These are phyloP conservation scores for Drosophila longiperda DNA, from an alignment of 2,888 invertebrate genomes.

Conservation along the genomic window DNA sequence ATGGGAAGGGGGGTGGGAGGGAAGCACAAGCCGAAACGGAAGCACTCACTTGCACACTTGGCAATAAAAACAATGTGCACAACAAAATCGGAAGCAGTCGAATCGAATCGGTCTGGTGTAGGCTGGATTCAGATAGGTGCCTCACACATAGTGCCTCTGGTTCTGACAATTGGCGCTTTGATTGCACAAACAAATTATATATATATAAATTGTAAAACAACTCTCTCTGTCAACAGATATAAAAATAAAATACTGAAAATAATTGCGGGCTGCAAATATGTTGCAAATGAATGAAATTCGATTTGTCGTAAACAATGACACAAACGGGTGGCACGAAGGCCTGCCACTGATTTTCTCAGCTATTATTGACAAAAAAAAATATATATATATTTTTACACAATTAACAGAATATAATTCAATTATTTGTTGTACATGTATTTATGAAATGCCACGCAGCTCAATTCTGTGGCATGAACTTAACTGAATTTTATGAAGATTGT, in stretches of 20 bases:
- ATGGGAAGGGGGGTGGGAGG: background rate
- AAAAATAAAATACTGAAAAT: conserved; percentile 72
- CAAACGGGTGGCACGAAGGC: background rate
- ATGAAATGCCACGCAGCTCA: background rate
- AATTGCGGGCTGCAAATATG: conserved; percentile 64
- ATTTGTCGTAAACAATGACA: conserved; percentile 13
- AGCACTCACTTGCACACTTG: conserved; percentile 64
- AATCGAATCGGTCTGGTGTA: background rate
- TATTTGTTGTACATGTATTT: background rate
- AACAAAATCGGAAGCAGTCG: conserved; percentile 24
- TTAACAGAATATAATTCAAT: background rate
- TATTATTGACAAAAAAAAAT: background rate
- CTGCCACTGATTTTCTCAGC: background rate
- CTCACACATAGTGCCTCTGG: background rate
- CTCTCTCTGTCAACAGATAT: conserved; percentile 26
- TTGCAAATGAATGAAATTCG: conserved; percentile 37
- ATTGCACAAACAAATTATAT: conserved; percentile 70
- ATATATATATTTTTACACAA: background rate
- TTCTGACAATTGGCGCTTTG: conserved; percentile 63
- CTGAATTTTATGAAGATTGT: background rate
- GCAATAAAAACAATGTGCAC: conserved; percentile 55
- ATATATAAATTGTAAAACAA: conserved; percentile 57
- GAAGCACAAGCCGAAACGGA: conserved; percentile 61
- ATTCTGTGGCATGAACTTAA: background rate
- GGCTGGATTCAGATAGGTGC: background rate